Evolutionary conservation across 2,113 vertebrate species (phyloP).

Genomic region (Xiphorhynchus elegans): DNA sequence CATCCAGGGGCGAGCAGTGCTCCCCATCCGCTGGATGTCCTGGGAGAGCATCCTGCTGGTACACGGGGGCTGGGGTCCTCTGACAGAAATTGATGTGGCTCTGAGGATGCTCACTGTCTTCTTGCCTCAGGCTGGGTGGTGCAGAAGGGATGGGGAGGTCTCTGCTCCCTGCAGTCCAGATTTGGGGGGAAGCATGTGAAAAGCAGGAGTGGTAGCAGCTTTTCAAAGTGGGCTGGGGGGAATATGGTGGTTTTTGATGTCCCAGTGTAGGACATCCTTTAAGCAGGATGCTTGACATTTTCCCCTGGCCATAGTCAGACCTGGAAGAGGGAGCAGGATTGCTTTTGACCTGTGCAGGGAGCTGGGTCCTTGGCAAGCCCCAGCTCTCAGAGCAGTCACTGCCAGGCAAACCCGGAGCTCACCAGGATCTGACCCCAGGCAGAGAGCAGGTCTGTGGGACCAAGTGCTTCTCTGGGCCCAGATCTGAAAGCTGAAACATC

Average conservation of each 20-base stretch:
- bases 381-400: not conserved
- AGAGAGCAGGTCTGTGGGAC: not conserved
- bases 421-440: not conserved
- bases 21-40: conserved; percentile 99
- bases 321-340: not conserved
- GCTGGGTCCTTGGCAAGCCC: not conserved
- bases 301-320: not conserved
- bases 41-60: conserved; percentile 98
- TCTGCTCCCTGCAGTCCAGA: not conserved
- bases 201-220: not conserved
- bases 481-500: not conserved
- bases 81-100: accelerated
- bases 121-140: not conserved
- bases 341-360: not conserved
- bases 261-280: not conserved
- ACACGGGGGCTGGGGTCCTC: not conserved
- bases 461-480: not conserved
- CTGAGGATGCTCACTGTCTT: not conserved
- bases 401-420: not conserved
- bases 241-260: not conserved
- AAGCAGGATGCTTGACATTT: accelerated
- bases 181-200: not conserved
- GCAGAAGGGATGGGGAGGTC: not conserved
- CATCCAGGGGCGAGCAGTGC: conserved; percentile 94
- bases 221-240: accelerated